Evolutionary conservation across 2,888 invertebrate genomes (phyloP).

Genomic region (Euplexia lucipara): DNA sequence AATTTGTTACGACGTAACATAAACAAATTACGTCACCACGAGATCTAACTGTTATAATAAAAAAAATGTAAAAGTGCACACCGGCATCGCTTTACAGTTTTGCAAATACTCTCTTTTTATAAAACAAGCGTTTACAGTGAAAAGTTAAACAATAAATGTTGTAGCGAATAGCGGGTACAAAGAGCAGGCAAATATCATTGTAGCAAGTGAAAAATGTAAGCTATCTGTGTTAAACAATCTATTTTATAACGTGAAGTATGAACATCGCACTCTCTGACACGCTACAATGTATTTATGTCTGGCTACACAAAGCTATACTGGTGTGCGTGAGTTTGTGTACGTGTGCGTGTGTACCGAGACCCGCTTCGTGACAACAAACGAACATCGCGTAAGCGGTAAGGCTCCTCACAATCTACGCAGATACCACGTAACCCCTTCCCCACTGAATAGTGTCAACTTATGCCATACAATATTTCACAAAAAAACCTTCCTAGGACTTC

Average conservation of each 20-base stretch:
- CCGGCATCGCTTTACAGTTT: not conserved
- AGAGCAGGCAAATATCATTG: conserved; percentile 28
- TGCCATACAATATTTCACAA: conserved; percentile 46
- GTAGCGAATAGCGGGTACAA: conserved; percentile 10
- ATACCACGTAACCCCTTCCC: conserved; percentile 48
- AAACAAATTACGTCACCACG: conserved; percentile 31
- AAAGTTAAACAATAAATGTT: conserved; percentile 33
- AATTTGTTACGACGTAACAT: conserved; percentile 15
- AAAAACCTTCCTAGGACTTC: conserved; percentile 34
- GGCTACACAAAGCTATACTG: conserved; percentile 5
- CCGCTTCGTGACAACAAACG: conserved; percentile 42
- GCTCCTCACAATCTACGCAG: conserved; percentile 37
- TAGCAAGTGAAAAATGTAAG: conserved; percentile 52
- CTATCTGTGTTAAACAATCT: conserved; percentile 44
- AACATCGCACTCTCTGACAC: conserved; percentile 41
- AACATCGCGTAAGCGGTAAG: conserved; percentile 46
- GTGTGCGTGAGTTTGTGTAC: not conserved
- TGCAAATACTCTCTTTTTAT: conserved; percentile 5
- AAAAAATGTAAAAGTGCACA: conserved; percentile 8
- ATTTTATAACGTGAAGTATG: conserved; percentile 29
- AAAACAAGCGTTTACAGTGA: conserved; percentile 1
- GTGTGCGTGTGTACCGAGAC: conserved; percentile 17
- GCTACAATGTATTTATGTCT: conserved; percentile 35
- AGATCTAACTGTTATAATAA: not conserved
- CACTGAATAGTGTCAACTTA: conserved; percentile 44